These are phyloP conservation scores for Motacilla alba DNA, from an alignment of 2,113 vertebrate species.

Conservation along the genomic window DNA sequence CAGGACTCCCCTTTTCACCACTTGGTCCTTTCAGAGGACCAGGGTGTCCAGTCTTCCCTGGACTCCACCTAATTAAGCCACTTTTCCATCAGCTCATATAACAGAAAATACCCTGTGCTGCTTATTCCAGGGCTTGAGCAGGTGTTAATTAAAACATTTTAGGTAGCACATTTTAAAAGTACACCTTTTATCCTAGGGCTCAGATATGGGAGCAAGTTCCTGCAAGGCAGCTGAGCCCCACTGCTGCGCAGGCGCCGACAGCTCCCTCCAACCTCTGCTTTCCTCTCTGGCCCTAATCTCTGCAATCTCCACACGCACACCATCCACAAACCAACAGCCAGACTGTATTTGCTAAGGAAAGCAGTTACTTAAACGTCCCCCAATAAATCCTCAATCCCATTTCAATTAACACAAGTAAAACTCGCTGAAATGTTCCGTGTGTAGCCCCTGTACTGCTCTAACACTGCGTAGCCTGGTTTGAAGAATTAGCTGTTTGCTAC, in stretches of 20 bases:
- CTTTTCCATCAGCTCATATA: not conserved
- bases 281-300: not conserved
- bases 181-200: constrained; percentile 32
- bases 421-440: not conserved
- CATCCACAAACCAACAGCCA: not conserved
- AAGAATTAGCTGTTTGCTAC: constrained; percentile 23
- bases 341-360: not conserved
- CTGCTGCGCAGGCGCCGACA: not conserved
- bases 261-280: not conserved
- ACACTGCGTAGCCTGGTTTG: not conserved
- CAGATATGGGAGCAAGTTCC: not conserved
- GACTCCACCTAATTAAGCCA: not conserved
- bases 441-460: not conserved
- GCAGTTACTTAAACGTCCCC: not conserved
- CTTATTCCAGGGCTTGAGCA: not conserved
- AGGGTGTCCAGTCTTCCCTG: not conserved
- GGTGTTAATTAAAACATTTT: constrained; percentile 37
- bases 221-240: constrained; percentile 5
- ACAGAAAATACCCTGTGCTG: not conserved
- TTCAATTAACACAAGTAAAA: not conserved
- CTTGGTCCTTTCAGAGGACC: not conserved
- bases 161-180: not conserved
- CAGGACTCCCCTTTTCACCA: not conserved
- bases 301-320: not conserved
- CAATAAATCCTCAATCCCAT: not conserved